Evolutionary conservation across 2,797 vertebrate species (phyloP).

Genomic region (Melanotaenia trifasciata): DNA sequence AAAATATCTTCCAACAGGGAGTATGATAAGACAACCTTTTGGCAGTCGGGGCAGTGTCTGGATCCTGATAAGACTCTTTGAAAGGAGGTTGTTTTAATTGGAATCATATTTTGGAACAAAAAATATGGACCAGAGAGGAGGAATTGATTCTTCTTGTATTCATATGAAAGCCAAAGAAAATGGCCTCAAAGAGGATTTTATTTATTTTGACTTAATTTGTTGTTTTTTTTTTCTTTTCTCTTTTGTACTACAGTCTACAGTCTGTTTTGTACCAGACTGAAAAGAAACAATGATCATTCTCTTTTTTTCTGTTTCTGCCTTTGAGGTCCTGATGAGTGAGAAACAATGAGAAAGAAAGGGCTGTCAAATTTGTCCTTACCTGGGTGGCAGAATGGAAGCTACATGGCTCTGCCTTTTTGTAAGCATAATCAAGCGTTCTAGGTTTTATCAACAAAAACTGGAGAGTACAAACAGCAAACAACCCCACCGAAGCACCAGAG

Average conservation of each 20-base stretch:
- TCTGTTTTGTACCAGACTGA: conserved; percentile 35
- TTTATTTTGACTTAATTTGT: conserved; percentile 18
- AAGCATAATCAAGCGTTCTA: conserved; percentile 55
- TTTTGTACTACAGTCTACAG: background rate
- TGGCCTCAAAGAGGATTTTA: background rate
- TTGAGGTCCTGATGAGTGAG: conserved; percentile 45
- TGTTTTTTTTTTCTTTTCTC: conserved; percentile 13
- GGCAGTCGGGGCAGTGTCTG: conserved; percentile 1
- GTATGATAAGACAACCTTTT: conserved; percentile 13
- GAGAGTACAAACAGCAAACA: conserved; percentile 58
- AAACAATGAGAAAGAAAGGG: conserved; percentile 34
- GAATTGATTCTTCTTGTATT: conserved; percentile 38
- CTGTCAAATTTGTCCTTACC: conserved; percentile 51
- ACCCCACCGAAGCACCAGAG: conserved; percentile 41
- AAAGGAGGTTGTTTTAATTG: conserved; percentile 37
- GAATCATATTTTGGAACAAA: conserved; percentile 19
- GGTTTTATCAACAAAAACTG: conserved; percentile 56
- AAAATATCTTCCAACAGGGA: conserved; percentile 46
- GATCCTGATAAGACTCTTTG: conserved; percentile 35
- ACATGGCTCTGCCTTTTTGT: conserved; percentile 51
- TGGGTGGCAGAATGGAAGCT: conserved; percentile 44
- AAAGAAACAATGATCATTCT: conserved; percentile 28
- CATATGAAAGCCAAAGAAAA: conserved; percentile 35
- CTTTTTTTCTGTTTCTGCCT: conserved; percentile 2
- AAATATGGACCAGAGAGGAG: conserved; percentile 30